These are phyloP conservation scores for Orestias chungarensis DNA, from an alignment of 2,797 vertebrate genomes.

Conservation along the genomic window DNA sequence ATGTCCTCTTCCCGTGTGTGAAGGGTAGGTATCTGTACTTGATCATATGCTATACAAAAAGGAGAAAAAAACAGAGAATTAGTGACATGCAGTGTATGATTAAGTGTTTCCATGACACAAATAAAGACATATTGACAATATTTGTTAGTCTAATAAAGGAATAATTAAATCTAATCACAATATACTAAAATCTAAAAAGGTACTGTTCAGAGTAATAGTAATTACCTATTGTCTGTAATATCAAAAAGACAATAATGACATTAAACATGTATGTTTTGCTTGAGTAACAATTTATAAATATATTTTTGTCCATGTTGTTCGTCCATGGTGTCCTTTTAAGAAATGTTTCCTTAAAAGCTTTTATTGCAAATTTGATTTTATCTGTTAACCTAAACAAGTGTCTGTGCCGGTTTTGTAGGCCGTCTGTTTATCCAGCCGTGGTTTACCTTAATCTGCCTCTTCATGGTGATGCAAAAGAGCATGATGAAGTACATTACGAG, in stretches of 20 bases:
- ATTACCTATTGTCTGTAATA: background rate
- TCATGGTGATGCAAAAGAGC: slow-evolving; percentile 99
- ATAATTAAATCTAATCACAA: background rate
- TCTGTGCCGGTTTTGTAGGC: background rate
- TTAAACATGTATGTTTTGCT: background rate
- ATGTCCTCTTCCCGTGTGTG: slow-evolving; percentile 98
- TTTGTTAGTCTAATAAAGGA: background rate
- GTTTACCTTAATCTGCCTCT: slow-evolving; percentile 98
- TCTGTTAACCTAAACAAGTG: background rate
- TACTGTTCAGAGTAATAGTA: background rate
- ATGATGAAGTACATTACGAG: slow-evolving; percentile 99
- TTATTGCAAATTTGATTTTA: background rate
- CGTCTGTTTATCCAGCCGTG: background rate
- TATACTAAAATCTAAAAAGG: background rate
- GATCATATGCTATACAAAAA: slow-evolving; percentile 92
- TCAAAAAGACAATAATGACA: background rate
- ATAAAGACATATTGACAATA: background rate
- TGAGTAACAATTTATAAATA: background rate
- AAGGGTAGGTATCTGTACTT: slow-evolving; percentile 99
- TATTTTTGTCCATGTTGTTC: background rate
- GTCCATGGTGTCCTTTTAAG: background rate
- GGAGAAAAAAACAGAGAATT: slow-evolving; percentile 44
- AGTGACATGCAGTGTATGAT: slow-evolving; percentile 1
- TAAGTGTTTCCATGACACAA: background rate
- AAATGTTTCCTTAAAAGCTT: background rate